Evolutionary conservation across 2,113 vertebrate genomes (phyloP).

Genomic region (Mustela lutreola): DNA sequence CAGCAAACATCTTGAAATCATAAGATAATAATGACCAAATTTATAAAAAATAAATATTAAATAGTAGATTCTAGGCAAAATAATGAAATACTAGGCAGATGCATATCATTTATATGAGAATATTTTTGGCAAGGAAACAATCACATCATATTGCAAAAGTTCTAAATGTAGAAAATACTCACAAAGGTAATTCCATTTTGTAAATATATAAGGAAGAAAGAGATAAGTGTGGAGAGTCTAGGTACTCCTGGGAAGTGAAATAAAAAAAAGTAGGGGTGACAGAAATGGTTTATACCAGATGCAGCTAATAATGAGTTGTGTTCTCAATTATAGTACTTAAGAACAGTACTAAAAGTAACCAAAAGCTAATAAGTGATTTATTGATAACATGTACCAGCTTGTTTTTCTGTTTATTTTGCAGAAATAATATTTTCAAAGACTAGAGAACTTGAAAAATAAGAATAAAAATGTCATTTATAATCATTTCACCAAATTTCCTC

Average conservation of each 20-base stretch:
- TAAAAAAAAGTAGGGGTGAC: neutral
- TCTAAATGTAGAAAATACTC: neutral
- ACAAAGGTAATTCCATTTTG: neutral
- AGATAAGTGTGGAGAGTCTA: neutral
- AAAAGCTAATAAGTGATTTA: neutral
- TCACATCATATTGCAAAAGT: neutral
- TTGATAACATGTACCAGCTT: neutral
- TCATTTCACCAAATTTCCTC: neutral
- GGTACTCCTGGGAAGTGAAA: neutral
- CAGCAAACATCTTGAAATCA: neutral
- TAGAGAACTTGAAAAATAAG: neutral
- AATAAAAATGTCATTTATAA: neutral
- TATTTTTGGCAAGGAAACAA: neutral
- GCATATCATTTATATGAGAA: neutral
- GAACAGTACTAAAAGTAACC: neutral
- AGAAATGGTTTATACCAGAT: neutral
- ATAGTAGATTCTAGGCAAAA: neutral
- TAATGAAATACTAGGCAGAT: neutral
- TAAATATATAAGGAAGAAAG: neutral
- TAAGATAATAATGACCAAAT: neutral
- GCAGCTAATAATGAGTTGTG: neutral
- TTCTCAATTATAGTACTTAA: neutral
- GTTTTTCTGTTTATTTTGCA: neutral
- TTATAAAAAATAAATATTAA: neutral
- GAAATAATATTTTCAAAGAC: neutral